Evolutionary conservation across 2,888 invertebrate species (phyloP).

Genomic region (Tipula unca): DNA sequence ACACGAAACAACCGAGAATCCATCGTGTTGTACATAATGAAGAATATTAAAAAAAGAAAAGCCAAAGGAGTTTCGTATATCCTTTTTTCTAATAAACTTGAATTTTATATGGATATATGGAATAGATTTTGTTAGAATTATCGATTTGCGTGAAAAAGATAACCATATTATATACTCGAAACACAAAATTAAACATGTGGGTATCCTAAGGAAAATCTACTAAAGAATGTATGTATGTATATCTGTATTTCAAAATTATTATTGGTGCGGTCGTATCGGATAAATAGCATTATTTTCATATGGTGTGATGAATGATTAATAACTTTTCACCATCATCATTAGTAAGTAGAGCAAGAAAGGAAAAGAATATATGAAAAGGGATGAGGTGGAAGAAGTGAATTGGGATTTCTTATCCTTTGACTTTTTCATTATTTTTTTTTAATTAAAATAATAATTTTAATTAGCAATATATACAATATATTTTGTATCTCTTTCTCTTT

Average conservation of each 20-base stretch:
- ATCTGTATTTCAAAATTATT: background rate
- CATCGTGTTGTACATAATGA: background rate
- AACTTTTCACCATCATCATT: background rate
- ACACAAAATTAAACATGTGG: background rate
- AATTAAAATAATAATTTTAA: background rate
- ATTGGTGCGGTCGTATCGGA: background rate
- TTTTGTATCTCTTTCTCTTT: background rate
- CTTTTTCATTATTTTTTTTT: background rate
- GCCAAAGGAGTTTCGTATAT: background rate
- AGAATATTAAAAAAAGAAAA: background rate
- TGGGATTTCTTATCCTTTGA: background rate
- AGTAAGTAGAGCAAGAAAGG: background rate
- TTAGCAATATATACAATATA: background rate
- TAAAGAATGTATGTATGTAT: background rate
- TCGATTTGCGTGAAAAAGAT: background rate
- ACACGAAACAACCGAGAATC: background rate
- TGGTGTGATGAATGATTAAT: constrained; percentile 8
- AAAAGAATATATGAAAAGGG: background rate
- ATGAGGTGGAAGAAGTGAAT: background rate
- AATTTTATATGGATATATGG: background rate
- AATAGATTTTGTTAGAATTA: background rate
- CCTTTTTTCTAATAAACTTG: constrained; percentile 2
- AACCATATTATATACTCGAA: background rate
- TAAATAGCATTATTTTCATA: background rate
- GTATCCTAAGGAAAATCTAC: background rate